phyloP scores from a whole-genome alignment of 2,888 invertebrate genomes.

The Microplitis deprimator region DNA sequence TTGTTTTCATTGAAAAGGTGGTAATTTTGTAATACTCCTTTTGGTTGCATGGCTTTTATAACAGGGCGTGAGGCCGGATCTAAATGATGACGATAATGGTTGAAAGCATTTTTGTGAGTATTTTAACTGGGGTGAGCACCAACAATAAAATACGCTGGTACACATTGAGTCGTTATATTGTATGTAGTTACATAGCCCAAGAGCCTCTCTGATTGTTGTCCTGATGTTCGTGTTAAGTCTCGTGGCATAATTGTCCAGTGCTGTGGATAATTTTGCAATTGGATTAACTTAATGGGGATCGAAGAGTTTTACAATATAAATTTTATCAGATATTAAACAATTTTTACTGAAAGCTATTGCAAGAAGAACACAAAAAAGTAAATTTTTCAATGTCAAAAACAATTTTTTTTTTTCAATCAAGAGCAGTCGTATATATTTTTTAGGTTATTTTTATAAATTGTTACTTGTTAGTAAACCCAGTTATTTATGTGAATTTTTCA shows the following conservation, averaged over 20 bases:
- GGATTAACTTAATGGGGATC: conserved; percentile 53
- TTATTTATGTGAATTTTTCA: too few species aligned
- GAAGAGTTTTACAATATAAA: background rate
- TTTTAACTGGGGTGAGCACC: conserved; percentile 34
- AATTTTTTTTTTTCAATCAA: too few species aligned
- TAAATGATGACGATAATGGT: conserved; percentile 35
- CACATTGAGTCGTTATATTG: conserved; percentile 24
- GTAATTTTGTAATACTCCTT: conserved; percentile 12
- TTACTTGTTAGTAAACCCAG: too few species aligned
- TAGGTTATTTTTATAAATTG: too few species aligned
- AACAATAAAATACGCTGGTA: conserved; percentile 28
- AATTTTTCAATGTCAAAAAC: conserved; percentile 15
- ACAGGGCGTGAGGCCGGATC: conserved; percentile 32
- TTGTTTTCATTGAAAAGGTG: background rate
- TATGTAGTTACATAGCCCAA: conserved; percentile 22
- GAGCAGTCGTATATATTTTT: too few species aligned
- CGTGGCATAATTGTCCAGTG: conserved; percentile 38
- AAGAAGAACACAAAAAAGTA: background rate
- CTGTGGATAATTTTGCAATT: conserved; percentile 62
- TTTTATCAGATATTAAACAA: background rate
- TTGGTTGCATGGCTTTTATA: conserved; percentile 28
- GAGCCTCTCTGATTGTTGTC: conserved; percentile 25
- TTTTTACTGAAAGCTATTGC: background rate
- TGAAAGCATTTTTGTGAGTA: background rate
- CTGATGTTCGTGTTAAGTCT: conserved; percentile 40